Conservation (phyloP, 2,797 vertebrate species). For the Peromyscus eremicus region DNA sequence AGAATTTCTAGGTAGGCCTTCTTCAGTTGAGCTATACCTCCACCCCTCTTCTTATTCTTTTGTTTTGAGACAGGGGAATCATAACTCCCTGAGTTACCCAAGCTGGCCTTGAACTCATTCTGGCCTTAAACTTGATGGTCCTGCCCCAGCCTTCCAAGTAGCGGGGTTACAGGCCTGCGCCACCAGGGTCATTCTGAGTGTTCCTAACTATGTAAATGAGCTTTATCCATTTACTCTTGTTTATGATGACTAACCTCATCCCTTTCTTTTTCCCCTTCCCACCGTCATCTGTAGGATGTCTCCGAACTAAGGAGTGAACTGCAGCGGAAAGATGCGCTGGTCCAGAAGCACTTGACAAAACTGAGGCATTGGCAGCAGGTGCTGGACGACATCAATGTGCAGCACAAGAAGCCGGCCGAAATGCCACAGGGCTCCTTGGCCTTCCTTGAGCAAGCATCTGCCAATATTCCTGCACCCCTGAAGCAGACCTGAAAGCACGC, state of each 20-base stretch:
- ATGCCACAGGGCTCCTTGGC: conserved; percentile 94
- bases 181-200: not conserved
- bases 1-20: not conserved
- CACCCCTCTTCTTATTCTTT: not conserved
- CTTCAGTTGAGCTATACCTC: not conserved
- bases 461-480: conserved; percentile 95
- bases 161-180: not conserved
- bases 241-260: not conserved
- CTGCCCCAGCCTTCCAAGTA: not conserved
- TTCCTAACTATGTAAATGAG: not conserved
- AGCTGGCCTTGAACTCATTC: not conserved
- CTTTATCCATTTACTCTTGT: not conserved
- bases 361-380: conserved; percentile 98
- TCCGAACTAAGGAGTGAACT: conserved; percentile 97
- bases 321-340: conserved; percentile 96
- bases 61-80: not conserved
- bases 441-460: conserved; percentile 97
- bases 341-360: conserved; percentile 97
- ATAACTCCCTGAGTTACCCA: not conserved
- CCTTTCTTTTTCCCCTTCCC: rapidly evolving
- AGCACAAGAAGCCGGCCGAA: conserved; percentile 96
- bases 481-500: conserved; percentile 89
- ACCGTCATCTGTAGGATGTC: conserved; percentile 91
- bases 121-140: not conserved
- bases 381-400: conserved; percentile 95